Evolutionary conservation across 2,888 invertebrate species (phyloP).

Genomic region (Drosophila birchii): DNA sequence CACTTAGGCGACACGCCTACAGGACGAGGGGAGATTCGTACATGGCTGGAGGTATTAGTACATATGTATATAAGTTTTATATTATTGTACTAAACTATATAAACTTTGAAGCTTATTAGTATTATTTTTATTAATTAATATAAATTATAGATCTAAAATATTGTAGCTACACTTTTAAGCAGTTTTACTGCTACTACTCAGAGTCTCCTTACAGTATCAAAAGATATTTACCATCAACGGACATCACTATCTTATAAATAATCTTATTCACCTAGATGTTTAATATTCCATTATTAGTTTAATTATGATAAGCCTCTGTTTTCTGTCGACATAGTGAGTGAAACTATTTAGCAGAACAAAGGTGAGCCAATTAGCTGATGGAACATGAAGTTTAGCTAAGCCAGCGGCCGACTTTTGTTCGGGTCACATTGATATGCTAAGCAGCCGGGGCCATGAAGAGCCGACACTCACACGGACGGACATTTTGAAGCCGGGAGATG

Average conservation of each 20-base stretch:
- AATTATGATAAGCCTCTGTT: conserved; percentile 18
- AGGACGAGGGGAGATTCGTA: conserved; percentile 17
- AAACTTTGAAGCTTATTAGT: neutral
- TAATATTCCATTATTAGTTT: neutral
- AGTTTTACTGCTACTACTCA: no score
- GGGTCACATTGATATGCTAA: conserved; percentile 34
- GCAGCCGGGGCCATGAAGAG: conserved; percentile 15
- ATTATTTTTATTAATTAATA: neutral
- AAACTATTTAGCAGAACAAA: conserved; percentile 28
- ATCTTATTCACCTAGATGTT: neutral
- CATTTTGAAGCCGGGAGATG: conserved; percentile 4
- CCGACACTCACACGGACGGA: conserved; percentile 30
- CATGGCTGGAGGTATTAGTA: neutral
- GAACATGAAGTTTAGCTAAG: conserved; percentile 9
- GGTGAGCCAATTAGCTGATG: conserved; percentile 25
- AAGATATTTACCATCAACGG: neutral
- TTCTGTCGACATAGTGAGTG: neutral
- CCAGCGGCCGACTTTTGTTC: conserved; percentile 20
- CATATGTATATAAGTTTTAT: neutral
- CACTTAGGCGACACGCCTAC: conserved; percentile 51
- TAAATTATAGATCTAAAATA: neutral
- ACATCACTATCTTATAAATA: neutral
- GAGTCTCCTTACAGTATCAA: no score
- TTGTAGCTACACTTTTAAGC: neutral
- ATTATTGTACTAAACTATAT: neutral